Conservation (phyloP, 2,888 invertebrate species). For the Thysanoteuthis rhombus region DNA sequence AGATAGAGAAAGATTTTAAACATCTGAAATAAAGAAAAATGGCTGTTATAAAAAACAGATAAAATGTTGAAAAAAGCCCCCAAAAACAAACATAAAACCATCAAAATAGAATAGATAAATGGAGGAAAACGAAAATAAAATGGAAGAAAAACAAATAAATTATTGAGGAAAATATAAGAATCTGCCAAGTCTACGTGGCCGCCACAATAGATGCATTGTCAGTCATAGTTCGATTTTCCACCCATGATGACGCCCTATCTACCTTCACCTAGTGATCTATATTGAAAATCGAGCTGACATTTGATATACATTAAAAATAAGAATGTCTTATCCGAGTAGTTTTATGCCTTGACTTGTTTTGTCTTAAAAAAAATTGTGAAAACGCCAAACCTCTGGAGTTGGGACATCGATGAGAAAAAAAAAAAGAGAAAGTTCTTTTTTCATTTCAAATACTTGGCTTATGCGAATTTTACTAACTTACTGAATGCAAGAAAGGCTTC, state of each 20-base stretch:
- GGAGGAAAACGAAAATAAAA: background rate
- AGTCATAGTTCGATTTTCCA: background rate
- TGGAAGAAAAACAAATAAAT: background rate
- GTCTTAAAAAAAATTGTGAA: background rate
- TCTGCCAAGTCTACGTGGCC: background rate
- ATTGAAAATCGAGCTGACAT: background rate
- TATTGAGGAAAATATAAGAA: too few species aligned
- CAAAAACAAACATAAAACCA: background rate
- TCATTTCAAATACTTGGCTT: background rate
- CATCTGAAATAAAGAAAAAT: background rate
- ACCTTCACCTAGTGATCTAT: background rate
- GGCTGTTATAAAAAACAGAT: background rate
- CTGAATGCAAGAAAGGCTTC: background rate
- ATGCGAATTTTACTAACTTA: background rate
- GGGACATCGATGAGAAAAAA: background rate
- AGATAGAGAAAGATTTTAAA: too few species aligned
- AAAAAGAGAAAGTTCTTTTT: too few species aligned
- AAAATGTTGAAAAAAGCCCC: background rate
- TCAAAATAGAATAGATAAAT: too few species aligned
- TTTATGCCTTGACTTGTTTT: background rate
- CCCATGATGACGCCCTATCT: background rate
- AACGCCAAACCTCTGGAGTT: background rate
- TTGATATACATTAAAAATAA: background rate
- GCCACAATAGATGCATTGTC: background rate
- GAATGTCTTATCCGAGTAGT: background rate